Percentiles rank a stretch among this genome's conserved stretches.
phyloP scores from a whole-genome alignment of 2,113 vertebrate species.

The Bothrops jararaca region DNA sequence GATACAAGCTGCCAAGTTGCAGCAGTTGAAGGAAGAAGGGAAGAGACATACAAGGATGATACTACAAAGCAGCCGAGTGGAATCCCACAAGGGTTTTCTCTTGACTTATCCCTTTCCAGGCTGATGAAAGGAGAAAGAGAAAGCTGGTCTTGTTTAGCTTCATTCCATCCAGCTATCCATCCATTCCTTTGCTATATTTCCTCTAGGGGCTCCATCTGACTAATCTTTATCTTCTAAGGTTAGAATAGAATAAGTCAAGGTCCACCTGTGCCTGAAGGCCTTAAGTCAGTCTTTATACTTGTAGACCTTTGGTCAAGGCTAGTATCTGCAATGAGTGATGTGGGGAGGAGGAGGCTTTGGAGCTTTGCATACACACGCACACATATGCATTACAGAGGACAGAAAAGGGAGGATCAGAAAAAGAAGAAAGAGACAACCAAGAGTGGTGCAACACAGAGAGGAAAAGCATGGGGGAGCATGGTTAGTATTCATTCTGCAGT shows the following conservation, averaged over 20 bases:
- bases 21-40: neutral
- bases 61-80: neutral
- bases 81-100: neutral
- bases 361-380: neutral
- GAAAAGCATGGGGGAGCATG: neutral
- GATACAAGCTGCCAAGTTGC: neutral
- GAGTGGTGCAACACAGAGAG: neutral
- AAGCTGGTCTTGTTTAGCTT: neutral
- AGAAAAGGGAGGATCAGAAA: neutral
- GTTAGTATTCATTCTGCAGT: neutral
- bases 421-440: neutral
- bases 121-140: neutral
- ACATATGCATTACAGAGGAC: neutral
- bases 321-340: neutral
- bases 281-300: neutral
- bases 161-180: neutral
- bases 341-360: neutral
- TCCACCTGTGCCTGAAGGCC: neutral
- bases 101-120: neutral
- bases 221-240: neutral
- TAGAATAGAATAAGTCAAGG: neutral
- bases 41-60: neutral
- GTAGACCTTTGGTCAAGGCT: neutral
- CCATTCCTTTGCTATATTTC: neutral
- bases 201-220: neutral